phyloP scores from a whole-genome alignment of 2,797 vertebrate genomes.

The Neopelma chrysocephalum region DNA sequence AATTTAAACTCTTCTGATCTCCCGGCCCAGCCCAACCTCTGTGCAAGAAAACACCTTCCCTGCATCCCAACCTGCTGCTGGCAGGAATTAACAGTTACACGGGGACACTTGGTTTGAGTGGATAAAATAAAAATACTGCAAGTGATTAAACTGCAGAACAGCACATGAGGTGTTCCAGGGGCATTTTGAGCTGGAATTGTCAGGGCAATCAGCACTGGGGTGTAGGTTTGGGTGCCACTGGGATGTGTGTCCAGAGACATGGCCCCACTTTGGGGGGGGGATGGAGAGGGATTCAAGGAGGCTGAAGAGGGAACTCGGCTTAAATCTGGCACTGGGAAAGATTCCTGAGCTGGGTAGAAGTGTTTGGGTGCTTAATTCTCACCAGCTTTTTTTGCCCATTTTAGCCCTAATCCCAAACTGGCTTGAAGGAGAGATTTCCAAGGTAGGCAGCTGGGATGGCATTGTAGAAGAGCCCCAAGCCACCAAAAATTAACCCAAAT shows the following conservation, averaged over 20 bases:
- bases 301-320: background rate
- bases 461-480: background rate
- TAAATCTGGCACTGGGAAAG: background rate
- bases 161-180: background rate
- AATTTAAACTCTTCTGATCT: constrained; percentile 72
- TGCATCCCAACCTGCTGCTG: background rate
- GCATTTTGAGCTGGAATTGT: background rate
- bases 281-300: background rate
- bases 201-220: background rate
- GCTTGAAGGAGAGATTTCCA: background rate
- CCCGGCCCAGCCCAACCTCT: background rate
- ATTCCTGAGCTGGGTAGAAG: background rate
- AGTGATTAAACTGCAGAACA: background rate
- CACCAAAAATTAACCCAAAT: background rate
- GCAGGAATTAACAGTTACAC: background rate
- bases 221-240: background rate
- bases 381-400: background rate
- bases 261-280: background rate
- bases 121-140: background rate
- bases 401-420: background rate
- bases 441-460: background rate
- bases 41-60: constrained; percentile 57
- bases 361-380: background rate
- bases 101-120: background rate
- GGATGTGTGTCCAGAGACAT: rapidly evolving